Evolutionary conservation across 1,140 invertebrate genomes (phyloP), one percentile per base, ranked within the genome.

Genomic region (Helicorthomorpha holstii): DNA sequence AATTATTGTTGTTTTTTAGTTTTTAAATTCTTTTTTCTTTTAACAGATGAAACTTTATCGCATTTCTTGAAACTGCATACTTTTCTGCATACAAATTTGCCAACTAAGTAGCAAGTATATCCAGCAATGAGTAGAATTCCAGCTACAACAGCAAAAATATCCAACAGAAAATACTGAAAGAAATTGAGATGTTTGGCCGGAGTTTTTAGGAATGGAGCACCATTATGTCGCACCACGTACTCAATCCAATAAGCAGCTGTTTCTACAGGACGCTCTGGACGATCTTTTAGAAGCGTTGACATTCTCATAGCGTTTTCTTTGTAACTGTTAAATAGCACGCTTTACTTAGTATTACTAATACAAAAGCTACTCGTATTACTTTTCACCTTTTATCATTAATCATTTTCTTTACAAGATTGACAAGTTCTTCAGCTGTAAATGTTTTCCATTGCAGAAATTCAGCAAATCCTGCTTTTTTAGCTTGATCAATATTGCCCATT

Each of bases 241-340:
- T 77, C 73, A 0, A 72, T 67, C 74, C 75, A 76, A 59, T 64
- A 75, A 26, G 68, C 64, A 7, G 72, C 73, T 10, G 58, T 70
- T 24, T 76, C 69, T 55, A 75, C 61, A 0, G 75, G 59, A 26
- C 49, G 48, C 27, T 49, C 24, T 4, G 56, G 59, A 12, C 53
- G 27, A 53, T 65, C 63, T 43, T 56, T 57, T 29, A 59, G 59
- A 16, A 54, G 27, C 2, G 7, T 10, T 4, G 55, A 49, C 4
- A 3, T 34, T 24, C 10, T 43, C 25, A 3, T 22, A 2, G 24
- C 24, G 2, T 51, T 23, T 25, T 54, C 21, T 24, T 55, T 16
- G 27, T 49, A 25, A 3, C 50, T 50, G n/a, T n/a, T n/a, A n/a
- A n/a, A n/a, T n/a, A n/a, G n/a, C n/a, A n/a, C n/a, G n/a, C n/a